Percentiles rank a stretch among this genome's conserved stretches.
Conservation (phyloP, 2,888 invertebrate species). For the Callyntrura sp. region DNA sequence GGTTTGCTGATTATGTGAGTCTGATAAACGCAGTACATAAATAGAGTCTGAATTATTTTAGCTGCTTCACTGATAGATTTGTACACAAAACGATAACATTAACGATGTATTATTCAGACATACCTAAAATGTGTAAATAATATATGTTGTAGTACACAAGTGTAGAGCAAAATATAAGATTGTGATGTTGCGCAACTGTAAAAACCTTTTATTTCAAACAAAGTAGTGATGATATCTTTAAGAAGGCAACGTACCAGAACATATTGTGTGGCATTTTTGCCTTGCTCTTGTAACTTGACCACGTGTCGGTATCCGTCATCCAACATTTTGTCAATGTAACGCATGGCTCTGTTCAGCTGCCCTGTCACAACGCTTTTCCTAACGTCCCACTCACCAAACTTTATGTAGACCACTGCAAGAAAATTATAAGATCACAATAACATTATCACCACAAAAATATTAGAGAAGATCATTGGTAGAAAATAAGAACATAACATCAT, state of each 20-base stretch:
- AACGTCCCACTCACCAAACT: constrained; percentile 68
- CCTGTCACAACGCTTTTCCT: constrained; percentile 55
- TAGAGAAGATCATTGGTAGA: not conserved
- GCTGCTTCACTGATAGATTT: too few relatives aligned
- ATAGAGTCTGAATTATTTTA: too few relatives aligned
- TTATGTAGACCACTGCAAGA: constrained; percentile 58
- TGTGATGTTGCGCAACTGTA: not conserved
- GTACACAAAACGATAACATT: too few relatives aligned
- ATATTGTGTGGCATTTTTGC: constrained; percentile 66
- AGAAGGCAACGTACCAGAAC: constrained; percentile 36
- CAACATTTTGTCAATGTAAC: constrained; percentile 69
- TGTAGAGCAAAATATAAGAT: too few relatives aligned
- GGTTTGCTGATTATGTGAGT: too few relatives aligned
- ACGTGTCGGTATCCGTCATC: constrained; percentile 58
- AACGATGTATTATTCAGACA: too few relatives aligned
- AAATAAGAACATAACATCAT: too few relatives aligned
- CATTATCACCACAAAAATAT: not conserved
- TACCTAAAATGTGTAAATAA: too few relatives aligned
- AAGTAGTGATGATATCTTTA: not conserved
- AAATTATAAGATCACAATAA: too few relatives aligned
- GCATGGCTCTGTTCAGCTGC: constrained; percentile 56
- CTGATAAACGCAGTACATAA: too few relatives aligned
- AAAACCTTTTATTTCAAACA: not conserved
- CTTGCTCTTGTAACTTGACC: constrained; percentile 62
- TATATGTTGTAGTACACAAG: too few relatives aligned